Base-by-base conservation (phyloP, 2,113 vertebrate genomes). In the Turdus rufiventris region DNA sequence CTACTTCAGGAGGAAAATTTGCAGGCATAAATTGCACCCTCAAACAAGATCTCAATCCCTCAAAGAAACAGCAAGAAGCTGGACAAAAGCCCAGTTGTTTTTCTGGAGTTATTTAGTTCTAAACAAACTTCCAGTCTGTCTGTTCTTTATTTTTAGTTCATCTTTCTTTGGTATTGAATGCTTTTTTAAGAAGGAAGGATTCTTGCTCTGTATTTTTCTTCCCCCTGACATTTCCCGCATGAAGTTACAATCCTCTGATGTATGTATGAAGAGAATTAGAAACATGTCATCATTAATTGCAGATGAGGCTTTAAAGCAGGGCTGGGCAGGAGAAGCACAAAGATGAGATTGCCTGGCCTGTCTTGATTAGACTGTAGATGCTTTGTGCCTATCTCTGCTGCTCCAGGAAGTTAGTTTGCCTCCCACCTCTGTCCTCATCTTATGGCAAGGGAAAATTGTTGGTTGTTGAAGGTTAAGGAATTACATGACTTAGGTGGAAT, bases 181-280 rank as follows among this genome's bases (percentile, higher is more conserved):
- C 12, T 91, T 88, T 73, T 58, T 18, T n/a, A 47, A 76, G 51
- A 73, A 61, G 60, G 66, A 66, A 61, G 40, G 58, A 73, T 62
- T 83, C 89, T 73, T 62, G 12, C 28, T 58, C n/a, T 14, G 33
- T 57, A 5, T 48, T 73, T 88, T 80, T 51, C 40, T 76, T 76
- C 23, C 29, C 29, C 21, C 33, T 73, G 34, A 3, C 83, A 62
- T 96, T 88, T 93, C 63, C 74, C 12, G 33, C 28, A 40, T 58
- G 71, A 91, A 91, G 33, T 57, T 75, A 12, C 54, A 91, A 80
- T 91, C 42, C 38, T 85, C 81, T 76, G 54, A 51, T 40, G 62
- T 91, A 40, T 88, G 74, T 62, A 73, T 45, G 85, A 83, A 94
- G 82, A 80, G 56, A 81, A 96, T 93, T 94, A 80, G 70, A 80